Conservation (phyloP, 2,888 invertebrate genomes). For the Eumacrocentrus americanus region DNA sequence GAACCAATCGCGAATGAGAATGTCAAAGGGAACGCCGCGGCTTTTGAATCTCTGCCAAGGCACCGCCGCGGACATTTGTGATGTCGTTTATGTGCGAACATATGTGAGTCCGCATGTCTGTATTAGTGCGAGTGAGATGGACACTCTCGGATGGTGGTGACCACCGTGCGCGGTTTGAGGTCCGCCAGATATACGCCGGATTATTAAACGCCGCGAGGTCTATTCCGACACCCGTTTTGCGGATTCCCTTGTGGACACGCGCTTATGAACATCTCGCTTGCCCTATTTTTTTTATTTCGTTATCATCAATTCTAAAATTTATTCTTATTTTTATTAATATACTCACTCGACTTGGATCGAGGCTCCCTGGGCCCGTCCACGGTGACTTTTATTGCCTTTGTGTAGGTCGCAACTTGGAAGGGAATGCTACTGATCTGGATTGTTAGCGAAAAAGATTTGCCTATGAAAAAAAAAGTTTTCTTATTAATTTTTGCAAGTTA, state of each 20-base stretch:
- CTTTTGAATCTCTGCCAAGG: conserved; percentile 7
- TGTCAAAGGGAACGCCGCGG: background rate
- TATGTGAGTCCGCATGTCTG: no score
- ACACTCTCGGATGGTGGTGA: conserved; percentile 37
- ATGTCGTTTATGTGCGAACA: background rate
- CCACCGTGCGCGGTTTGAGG: conserved; percentile 57
- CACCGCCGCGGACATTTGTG: background rate
- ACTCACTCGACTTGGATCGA: conserved; percentile 95
- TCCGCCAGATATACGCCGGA: conserved; percentile 55
- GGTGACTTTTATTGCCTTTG: conserved; percentile 98
- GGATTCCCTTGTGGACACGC: conserved; percentile 49
- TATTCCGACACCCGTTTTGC: conserved; percentile 50
- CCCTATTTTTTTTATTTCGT: background rate
- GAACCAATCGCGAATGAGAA: background rate
- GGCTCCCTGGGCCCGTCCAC: conserved; percentile 99
- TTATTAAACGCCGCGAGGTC: conserved; percentile 56
- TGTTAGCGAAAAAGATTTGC: conserved; percentile 92
- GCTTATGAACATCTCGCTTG: conserved; percentile 13
- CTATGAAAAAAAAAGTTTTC: conserved; percentile 62
- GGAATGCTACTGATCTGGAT: conserved; percentile 86
- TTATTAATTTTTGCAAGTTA: no score
- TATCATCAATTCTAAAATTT: background rate
- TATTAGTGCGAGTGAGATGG: conserved; percentile 28
- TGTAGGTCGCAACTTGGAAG: conserved; percentile 89
- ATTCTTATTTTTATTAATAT: background rate